phyloP scores from a whole-genome alignment of 2,113 vertebrate species.

The Dasypus novemcinctus region DNA sequence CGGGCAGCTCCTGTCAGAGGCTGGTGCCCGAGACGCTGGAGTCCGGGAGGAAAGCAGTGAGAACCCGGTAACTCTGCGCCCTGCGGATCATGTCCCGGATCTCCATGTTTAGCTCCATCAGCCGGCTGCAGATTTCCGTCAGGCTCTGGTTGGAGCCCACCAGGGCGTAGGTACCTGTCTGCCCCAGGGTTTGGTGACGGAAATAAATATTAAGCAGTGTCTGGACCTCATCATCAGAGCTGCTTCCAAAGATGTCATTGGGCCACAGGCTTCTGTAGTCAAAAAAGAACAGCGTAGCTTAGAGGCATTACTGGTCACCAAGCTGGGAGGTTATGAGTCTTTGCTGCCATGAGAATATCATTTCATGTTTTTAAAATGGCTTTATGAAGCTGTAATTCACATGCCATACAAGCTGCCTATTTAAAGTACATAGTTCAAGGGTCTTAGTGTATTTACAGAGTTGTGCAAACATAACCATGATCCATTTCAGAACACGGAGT shows the following conservation, averaged over 20 bases:
- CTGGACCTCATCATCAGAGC: constrained; percentile 93
- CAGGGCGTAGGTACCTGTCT: constrained; percentile 95
- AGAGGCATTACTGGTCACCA: neutral
- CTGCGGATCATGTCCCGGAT: constrained; percentile 94
- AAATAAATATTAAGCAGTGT: constrained; percentile 98
- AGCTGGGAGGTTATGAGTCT: neutral
- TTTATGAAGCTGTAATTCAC: neutral
- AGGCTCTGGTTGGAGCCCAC: constrained; percentile 97
- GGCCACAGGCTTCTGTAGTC: constrained; percentile 92
- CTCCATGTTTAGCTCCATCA: constrained; percentile 96
- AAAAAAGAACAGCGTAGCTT: constrained; percentile 53
- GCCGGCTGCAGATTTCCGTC: constrained; percentile 91
- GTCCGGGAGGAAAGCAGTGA: constrained; percentile 94
- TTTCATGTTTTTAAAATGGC: neutral
- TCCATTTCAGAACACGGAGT: neutral
- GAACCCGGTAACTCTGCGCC: constrained; percentile 91
- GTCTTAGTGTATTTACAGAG: neutral
- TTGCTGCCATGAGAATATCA: neutral
- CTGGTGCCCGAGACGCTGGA: constrained; percentile 92
- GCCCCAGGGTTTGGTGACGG: constrained; percentile 96
- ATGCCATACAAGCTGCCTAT: neutral
- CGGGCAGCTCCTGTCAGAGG: constrained; percentile 91
- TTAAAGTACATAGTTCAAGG: neutral
- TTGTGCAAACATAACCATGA: neutral
- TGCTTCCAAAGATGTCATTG: constrained; percentile 95